Base-by-base conservation (phyloP, 1,140 invertebrate genomes). In the Chironomus tepperi region DNA sequence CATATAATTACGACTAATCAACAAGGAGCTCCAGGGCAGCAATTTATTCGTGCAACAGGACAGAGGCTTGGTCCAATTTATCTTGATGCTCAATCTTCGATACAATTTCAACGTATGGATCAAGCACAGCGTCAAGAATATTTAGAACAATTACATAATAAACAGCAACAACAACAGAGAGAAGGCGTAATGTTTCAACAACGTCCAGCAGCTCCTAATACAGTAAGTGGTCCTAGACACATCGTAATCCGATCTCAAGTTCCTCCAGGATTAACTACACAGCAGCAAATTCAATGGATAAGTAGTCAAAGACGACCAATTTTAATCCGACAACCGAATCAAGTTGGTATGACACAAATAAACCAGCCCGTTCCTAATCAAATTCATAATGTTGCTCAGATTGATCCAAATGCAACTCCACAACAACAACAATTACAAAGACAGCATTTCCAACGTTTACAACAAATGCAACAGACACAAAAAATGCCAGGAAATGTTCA, bases 21-120 rank as follows among this genome's bases (percentile, higher is more conserved):
- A 64, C 42, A 9, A 1, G 16, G 3, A 73, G 15, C 47, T 2
- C 21, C 47, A 43, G 24, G 16, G 10, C 10, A 8, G 7, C 47
- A 77, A 76, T 70, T 77, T 42, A 77, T 77, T 42, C 75, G 77
- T 15, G 73, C 76, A 3, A 78, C 80, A 2, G 79, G 77, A 18
- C 86, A 82, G 2, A 84, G 86, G 18, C 81, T 87, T 73, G 90
- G 92, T 77, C 83, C 89, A 43, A 93, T 92, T 74, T 91, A 91
- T 73, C 81, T 93, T 74, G 91, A 93, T 79, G 89, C 90, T 7
- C 90, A 92, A 76, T 92, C 91, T 3, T 91, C 93, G 78, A 90
- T 91, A n/a, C 90, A 93, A 76, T 80, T 93, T 34, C 91, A 93
- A 78, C 90, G 92, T 74, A 88, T 94, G 87, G 90, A 92, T 78